Conservation (phyloP, 2,797 vertebrate species). For the Xiphorhynchus erythropygius region DNA sequence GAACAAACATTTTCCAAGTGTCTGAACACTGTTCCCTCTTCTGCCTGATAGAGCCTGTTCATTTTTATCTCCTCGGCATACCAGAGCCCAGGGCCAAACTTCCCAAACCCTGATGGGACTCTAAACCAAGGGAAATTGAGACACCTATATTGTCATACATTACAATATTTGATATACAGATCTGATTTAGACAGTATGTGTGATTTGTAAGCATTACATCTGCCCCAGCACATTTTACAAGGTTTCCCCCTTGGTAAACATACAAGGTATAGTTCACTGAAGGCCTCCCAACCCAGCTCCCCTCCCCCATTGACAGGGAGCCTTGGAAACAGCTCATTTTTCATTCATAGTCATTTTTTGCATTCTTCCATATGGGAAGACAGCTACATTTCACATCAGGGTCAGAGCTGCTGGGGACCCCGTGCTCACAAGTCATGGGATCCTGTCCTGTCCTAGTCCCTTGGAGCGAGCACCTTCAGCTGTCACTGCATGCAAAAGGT, state of each 20-base stretch:
- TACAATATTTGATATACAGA: not conserved
- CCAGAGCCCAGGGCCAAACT: not conserved
- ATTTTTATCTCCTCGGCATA: not conserved
- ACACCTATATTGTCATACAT: not conserved
- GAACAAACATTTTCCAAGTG: not conserved
- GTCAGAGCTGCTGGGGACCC: not conserved
- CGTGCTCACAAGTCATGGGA: rapidly evolving
- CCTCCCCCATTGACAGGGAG: not conserved
- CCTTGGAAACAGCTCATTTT: not conserved
- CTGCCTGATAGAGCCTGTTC: not conserved
- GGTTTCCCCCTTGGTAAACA: not conserved
- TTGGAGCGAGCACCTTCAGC: rapidly evolving
- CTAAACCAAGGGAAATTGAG: not conserved
- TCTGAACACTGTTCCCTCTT: not conserved
- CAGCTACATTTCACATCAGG: not conserved
- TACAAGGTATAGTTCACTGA: not conserved
- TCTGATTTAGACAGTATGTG: not conserved
- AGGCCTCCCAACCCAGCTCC: not conserved
- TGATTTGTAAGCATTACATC: not conserved
- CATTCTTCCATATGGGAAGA: not conserved
- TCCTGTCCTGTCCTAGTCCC: not conserved
- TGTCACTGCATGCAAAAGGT: too few relatives aligned
- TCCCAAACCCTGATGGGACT: not conserved
- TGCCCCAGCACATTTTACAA: not conserved
- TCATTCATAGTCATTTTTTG: not conserved